Evolutionary conservation across 2,113 vertebrate genomes (phyloP).

Genomic region (Hypocryptadius cinnamomeus): DNA sequence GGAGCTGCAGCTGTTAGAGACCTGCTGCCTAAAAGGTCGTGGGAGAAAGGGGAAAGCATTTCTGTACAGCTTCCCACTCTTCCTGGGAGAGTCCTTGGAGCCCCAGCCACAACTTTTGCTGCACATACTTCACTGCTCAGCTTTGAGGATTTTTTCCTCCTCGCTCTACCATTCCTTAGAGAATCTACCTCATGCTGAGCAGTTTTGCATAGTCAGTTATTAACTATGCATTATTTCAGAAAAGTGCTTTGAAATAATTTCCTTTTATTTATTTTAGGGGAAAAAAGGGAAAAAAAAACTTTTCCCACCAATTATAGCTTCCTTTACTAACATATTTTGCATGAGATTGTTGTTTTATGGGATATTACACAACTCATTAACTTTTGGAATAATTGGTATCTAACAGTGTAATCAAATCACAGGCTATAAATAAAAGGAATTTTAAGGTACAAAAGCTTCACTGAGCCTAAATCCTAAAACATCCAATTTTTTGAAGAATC

Average conservation of each 20-base stretch:
- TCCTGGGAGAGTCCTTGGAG: neutral
- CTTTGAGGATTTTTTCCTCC: neutral
- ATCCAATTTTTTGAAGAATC: neutral
- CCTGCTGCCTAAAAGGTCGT: conserved; percentile 6
- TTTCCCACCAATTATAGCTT: neutral
- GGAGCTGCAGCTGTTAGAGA: neutral
- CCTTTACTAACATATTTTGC: conserved; percentile 9
- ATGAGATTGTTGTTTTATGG: conserved; percentile 8
- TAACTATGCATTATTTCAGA: neutral
- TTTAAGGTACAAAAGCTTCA: neutral
- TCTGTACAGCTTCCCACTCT: neutral
- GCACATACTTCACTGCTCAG: neutral
- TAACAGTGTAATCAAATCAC: conserved; percentile 1
- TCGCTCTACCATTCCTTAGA: neutral
- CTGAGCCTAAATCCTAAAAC: neutral
- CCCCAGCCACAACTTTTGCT: neutral
- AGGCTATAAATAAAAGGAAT: conserved; percentile 16
- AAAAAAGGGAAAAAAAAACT: fast-evolving
- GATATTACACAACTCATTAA: conserved; percentile 21
- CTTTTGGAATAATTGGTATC: conserved; percentile 20
- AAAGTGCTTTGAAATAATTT: neutral
- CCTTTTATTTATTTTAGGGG: neutral
- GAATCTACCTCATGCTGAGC: neutral
- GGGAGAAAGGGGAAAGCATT: neutral
- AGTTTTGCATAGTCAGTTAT: conserved; percentile 14